These are phyloP conservation scores for Lapara coniferarum DNA, from an alignment of 2,888 invertebrate species.

Conservation along the genomic window DNA sequence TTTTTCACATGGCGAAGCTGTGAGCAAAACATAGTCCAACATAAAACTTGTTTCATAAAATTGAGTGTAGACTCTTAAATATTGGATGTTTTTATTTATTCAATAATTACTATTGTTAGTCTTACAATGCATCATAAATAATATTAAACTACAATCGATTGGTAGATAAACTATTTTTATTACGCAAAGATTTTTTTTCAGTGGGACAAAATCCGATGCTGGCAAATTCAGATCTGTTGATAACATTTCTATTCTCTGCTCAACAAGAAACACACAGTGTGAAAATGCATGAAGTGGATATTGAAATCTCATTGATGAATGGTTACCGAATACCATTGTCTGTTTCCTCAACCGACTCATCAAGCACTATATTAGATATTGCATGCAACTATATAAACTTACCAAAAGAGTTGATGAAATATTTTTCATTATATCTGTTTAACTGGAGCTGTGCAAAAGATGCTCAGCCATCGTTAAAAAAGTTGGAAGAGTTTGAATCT, in stretches of 20 bases:
- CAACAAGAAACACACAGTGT: constrained; percentile 93
- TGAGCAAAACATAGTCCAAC: too few species aligned
- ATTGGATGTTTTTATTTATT: too few species aligned
- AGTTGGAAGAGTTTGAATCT: constrained; percentile 98
- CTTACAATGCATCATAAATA: too few species aligned
- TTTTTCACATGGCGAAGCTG: too few species aligned
- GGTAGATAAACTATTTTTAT: neutral
- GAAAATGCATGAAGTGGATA: constrained; percentile 86
- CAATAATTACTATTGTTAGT: too few species aligned
- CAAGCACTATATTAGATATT: constrained; percentile 92
- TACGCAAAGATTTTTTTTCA: constrained; percentile 55
- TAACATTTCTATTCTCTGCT: constrained; percentile 94
- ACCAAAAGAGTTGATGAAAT: constrained; percentile 90
- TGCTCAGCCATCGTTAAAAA: constrained; percentile 90
- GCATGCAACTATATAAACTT: constrained; percentile 92
- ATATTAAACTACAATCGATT: too few species aligned
- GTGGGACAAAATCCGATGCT: constrained; percentile 95
- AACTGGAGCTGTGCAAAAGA: constrained; percentile 89
- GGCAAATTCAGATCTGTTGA: constrained; percentile 90
- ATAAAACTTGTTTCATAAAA: too few species aligned
- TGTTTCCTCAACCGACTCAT: constrained; percentile 91
- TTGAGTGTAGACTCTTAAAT: too few species aligned
- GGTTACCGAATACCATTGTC: constrained; percentile 92
- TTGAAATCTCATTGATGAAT: constrained; percentile 94
- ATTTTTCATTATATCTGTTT: constrained; percentile 95